phyloP scores from a whole-genome alignment of 2,113 vertebrate genomes.

The Bufo bufo region DNA sequence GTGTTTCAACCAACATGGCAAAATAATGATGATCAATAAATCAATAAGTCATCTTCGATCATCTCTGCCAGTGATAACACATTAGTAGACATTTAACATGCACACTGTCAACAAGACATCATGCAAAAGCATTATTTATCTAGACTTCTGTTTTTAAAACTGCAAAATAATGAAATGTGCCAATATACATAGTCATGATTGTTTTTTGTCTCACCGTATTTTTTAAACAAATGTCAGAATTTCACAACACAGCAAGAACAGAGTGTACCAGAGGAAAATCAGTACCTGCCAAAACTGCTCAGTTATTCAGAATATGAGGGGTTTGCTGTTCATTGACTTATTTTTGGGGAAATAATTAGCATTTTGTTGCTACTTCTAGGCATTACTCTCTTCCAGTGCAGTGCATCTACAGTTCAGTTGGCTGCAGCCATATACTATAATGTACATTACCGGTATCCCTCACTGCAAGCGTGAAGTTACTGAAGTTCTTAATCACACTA shows the following conservation, averaged over 20 bases:
- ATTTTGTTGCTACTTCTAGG: neutral
- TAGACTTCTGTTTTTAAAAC: conserved; percentile 24
- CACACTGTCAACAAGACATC: conserved; percentile 5
- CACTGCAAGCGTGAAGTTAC: conserved; percentile 3
- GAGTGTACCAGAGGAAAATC: conserved; percentile 16
- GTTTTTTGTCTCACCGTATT: conserved; percentile 9
- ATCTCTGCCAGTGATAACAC: neutral
- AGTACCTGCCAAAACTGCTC: conserved; percentile 20
- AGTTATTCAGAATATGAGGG: neutral
- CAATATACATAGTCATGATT: conserved; percentile 15
- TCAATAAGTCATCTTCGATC: neutral
- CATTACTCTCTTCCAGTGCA: neutral
- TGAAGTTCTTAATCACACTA: conserved; percentile 16
- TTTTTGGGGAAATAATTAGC: neutral
- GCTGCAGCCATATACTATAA: neutral
- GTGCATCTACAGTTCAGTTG: neutral
- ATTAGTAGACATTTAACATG: neutral
- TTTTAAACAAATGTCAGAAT: conserved; percentile 13
- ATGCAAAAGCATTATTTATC: conserved; percentile 8
- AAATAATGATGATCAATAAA: neutral
- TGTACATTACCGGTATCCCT: neutral
- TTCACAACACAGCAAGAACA: conserved; percentile 38
- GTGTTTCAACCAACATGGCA: neutral
- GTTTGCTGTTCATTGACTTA: neutral
- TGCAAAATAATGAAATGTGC: neutral